A percentile compares a stretch with the other conserved stretches of the same genome.
These are phyloP conservation scores for Unio delphinus DNA, from an alignment of 2,888 invertebrate genomes.

Conservation along the genomic window DNA sequence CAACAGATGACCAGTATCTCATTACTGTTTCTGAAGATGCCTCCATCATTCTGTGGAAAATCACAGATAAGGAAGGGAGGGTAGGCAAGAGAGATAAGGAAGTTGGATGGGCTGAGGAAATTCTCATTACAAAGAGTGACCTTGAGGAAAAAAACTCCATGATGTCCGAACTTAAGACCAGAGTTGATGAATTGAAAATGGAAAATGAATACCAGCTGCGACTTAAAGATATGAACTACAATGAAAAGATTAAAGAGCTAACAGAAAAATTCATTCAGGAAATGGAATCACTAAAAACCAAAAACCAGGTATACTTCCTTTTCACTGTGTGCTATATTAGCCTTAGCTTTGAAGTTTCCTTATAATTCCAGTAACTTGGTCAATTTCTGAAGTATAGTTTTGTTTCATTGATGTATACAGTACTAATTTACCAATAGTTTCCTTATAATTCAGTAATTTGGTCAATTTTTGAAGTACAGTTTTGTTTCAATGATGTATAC, in stretches of 20 bases:
- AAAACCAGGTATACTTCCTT: slow-evolving; percentile 64
- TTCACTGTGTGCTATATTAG: too few species aligned
- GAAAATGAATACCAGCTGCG: slow-evolving; percentile 90
- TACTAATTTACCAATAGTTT: too few species aligned
- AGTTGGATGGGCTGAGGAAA: slow-evolving; percentile 83
- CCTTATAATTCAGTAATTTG: too few species aligned
- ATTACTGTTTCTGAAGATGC: slow-evolving; percentile 85
- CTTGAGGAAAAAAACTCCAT: slow-evolving; percentile 82
- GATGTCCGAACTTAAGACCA: slow-evolving; percentile 79
- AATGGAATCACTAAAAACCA: slow-evolving; percentile 83
- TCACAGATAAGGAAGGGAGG: slow-evolving; percentile 77
- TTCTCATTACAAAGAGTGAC: slow-evolving; percentile 83
- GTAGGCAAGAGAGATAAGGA: slow-evolving; percentile 81
- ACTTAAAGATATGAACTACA: slow-evolving; percentile 82
- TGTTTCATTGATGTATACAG: too few species aligned
- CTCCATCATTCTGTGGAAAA: slow-evolving; percentile 87
- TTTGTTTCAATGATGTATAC: too few species aligned
- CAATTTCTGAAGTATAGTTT: too few species aligned
- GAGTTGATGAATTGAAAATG: slow-evolving; percentile 87
- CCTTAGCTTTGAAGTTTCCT: too few species aligned
- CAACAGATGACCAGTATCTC: slow-evolving; percentile 82
- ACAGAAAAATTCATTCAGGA: slow-evolving; percentile 87
- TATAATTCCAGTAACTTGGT: too few species aligned
- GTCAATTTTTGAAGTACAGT: too few species aligned
- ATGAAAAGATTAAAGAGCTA: slow-evolving; percentile 85